Evolutionary conservation across 1,140 invertebrate species (phyloP).

Genomic region (Cryptotermes secundus): DNA sequence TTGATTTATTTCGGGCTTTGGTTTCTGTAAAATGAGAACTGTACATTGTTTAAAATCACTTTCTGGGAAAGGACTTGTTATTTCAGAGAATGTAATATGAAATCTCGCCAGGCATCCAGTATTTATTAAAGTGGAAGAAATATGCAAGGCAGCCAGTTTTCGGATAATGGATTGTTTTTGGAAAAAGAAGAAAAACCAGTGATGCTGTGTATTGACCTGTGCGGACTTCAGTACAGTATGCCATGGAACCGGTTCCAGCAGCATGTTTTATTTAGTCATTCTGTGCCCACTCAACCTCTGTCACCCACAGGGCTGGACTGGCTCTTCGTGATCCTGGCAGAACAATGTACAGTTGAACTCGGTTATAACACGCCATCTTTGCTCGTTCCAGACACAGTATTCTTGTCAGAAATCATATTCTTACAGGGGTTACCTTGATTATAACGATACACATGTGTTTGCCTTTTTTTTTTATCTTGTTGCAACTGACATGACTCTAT

Average conservation of each 20-base stretch:
- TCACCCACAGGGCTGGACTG: background rate
- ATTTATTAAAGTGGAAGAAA: background rate
- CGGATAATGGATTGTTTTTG: background rate
- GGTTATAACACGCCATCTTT: too few relatives aligned
- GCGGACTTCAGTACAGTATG: background rate
- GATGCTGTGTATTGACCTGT: background rate
- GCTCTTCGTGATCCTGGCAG: background rate
- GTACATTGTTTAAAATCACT: too few relatives aligned
- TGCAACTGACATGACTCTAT: too few relatives aligned
- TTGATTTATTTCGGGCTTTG: too few relatives aligned
- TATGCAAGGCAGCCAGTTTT: background rate
- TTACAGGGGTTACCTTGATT: too few relatives aligned
- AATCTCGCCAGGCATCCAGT: background rate
- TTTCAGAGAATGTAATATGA: background rate
- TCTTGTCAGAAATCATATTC: too few relatives aligned
- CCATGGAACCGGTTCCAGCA: conserved; percentile 11
- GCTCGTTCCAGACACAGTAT: too few relatives aligned
- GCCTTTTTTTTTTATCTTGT: too few relatives aligned
- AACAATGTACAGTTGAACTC: too few relatives aligned
- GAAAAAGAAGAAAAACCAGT: background rate
- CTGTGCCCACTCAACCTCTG: background rate
- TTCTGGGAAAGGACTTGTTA: too few relatives aligned
- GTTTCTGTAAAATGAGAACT: too few relatives aligned
- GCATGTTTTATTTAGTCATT: background rate
- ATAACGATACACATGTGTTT: too few relatives aligned